Evolutionary conservation across 2,113 vertebrate genomes (phyloP).

Genomic region (Camelus dromedarius): DNA sequence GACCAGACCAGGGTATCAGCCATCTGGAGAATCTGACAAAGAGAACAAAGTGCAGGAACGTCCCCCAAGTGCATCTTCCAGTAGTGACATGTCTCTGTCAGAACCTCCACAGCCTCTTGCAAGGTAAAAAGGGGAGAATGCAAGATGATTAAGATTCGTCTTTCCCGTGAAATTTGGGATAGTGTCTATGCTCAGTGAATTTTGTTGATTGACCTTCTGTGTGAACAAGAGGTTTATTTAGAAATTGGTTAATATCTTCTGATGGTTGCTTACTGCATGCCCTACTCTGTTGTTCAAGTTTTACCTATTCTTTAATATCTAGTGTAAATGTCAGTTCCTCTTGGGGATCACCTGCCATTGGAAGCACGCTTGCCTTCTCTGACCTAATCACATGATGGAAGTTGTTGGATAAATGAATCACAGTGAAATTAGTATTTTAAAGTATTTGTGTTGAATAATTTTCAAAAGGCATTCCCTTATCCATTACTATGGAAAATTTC

Average conservation of each 20-base stretch:
- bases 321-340: background rate
- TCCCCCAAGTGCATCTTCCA: slow-evolving; percentile 94
- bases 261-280: background rate
- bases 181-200: background rate
- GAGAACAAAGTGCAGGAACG: slow-evolving; percentile 96
- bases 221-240: slow-evolving; percentile 50
- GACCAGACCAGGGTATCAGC: slow-evolving; percentile 94
- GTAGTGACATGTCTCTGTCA: slow-evolving; percentile 95
- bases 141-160: background rate
- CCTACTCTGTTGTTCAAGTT: background rate
- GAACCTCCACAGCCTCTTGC: slow-evolving; percentile 90
- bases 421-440: slow-evolving; percentile 34
- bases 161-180: background rate
- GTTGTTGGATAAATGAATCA: slow-evolving; percentile 17
- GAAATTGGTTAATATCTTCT: slow-evolving; percentile 1
- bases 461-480: background rate
- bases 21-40: slow-evolving; percentile 99
- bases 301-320: background rate
- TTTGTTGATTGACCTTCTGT: background rate
- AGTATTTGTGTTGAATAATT: slow-evolving; percentile 23
- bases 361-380: background rate
- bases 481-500: background rate
- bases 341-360: background rate
- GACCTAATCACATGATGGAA: background rate
- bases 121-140: slow-evolving; percentile 88